These are phyloP conservation scores for Xylocopa sonorina DNA, from an alignment of 1,140 invertebrate species.

Conservation along the genomic window DNA sequence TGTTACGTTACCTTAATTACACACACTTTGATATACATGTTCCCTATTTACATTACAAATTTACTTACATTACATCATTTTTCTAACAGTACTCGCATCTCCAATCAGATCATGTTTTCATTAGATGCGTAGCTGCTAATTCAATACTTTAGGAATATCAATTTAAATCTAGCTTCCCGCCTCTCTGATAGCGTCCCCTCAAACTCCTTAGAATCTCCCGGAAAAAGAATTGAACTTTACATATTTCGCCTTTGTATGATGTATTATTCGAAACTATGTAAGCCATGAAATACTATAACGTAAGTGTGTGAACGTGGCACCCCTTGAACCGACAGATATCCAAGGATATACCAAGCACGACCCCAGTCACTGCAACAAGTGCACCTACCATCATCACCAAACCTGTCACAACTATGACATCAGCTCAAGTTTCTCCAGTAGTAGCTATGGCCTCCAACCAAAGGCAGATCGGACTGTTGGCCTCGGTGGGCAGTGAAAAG, in stretches of 20 bases:
- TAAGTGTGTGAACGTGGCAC: constrained; percentile 78
- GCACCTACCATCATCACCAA: constrained; percentile 78
- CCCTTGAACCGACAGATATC: constrained; percentile 84
- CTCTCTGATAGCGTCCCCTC: constrained; percentile 29
- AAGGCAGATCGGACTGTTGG: constrained; percentile 74
- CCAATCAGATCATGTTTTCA: constrained; percentile 18
- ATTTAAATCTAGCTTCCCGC: constrained; percentile 39
- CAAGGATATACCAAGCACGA: constrained; percentile 83
- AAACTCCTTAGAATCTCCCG: constrained; percentile 30
- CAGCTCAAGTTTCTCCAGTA: constrained; percentile 75
- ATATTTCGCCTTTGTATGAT: constrained; percentile 54
- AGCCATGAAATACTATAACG: constrained; percentile 56
- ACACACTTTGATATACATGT: constrained; percentile 20
- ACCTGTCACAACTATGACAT: constrained; percentile 74
- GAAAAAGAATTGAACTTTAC: constrained; percentile 40
- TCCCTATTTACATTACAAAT: constrained; percentile 37
- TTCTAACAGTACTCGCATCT: constrained; percentile 39
- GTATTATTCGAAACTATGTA: constrained; percentile 57
- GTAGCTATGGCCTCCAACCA: constrained; percentile 72
- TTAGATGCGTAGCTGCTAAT: constrained; percentile 44
- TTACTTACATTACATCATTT: constrained; percentile 18
- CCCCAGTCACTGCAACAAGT: constrained; percentile 75
- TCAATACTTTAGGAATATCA: constrained; percentile 49
- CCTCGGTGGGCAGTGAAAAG: constrained; percentile 67
- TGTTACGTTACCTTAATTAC: constrained; percentile 42